These are phyloP conservation scores for Chrysomallon squamiferum DNA, from an alignment of 1,140 invertebrate species.

Conservation along the genomic window DNA sequence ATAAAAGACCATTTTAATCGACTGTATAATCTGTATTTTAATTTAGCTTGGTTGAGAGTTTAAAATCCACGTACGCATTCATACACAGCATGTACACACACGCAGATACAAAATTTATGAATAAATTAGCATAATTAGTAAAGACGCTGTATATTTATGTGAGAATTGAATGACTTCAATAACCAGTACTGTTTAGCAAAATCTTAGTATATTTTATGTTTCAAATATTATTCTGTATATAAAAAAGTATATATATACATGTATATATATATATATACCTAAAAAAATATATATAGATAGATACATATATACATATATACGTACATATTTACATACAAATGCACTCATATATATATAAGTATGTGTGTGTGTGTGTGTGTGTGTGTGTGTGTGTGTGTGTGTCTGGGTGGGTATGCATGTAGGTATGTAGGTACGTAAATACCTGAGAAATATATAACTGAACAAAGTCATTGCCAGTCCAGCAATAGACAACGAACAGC, in stretches of 20 bases:
- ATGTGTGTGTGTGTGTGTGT: background rate
- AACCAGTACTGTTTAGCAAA: too few relatives aligned
- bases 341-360: background rate
- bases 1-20: too few relatives aligned
- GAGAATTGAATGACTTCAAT: too few relatives aligned
- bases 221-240: too few relatives aligned
- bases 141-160: too few relatives aligned
- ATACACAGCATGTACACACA: background rate
- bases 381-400: background rate
- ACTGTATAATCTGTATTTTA: background rate
- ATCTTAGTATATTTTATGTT: too few relatives aligned
- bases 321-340: background rate
- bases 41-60: background rate
- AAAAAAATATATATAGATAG: background rate
- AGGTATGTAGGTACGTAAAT: background rate
- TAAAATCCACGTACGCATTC: too few relatives aligned
- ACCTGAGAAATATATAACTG: constrained; percentile 36
- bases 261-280: background rate
- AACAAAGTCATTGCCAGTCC: constrained; percentile 72
- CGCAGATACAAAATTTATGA: too few relatives aligned
- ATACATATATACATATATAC: background rate
- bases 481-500: constrained; percentile 84
- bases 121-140: background rate
- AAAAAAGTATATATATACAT: background rate
- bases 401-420: background rate